Evolutionary conservation across 2,113 vertebrate genomes (phyloP).

Genomic region (Pomatostomus ruficeps): DNA sequence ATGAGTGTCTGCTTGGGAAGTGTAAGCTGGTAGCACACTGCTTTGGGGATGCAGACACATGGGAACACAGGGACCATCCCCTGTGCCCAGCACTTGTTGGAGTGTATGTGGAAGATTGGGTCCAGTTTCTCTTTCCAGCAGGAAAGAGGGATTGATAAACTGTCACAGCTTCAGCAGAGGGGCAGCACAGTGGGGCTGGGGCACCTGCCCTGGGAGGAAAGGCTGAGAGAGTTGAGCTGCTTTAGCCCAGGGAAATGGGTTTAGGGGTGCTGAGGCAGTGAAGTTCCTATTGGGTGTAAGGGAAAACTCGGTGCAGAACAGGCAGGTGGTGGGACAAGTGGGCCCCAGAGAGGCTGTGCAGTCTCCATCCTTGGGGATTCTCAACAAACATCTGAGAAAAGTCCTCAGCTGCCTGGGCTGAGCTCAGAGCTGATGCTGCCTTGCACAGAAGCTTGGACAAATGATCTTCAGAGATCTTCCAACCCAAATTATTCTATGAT

Average conservation of each 20-base stretch:
- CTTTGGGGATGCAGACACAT: rapidly evolving
- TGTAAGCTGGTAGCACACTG: not conserved
- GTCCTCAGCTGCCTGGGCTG: not conserved
- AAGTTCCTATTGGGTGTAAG: not conserved
- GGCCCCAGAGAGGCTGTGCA: not conserved
- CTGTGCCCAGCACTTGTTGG: not conserved
- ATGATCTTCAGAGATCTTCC: not conserved
- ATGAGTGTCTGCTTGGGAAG: not conserved
- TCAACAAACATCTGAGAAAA: not conserved
- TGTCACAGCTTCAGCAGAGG: not conserved
- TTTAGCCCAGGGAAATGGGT: not conserved
- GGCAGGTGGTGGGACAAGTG: not conserved
- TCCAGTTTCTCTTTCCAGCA: not conserved
- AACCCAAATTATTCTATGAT: not conserved
- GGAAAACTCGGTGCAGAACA: not conserved
- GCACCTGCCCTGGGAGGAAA: not conserved
- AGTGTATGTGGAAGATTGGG: not conserved
- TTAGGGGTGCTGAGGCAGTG: not conserved
- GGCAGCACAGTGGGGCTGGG: not conserved
- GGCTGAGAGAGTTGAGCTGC: not conserved
- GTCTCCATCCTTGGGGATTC: not conserved
- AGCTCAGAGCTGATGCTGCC: not conserved
- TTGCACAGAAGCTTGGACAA: not conserved
- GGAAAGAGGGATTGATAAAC: not conserved
- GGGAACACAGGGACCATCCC: not conserved